Evolutionary conservation across 2,113 vertebrate species (phyloP).

Genomic region (Gavia stellata): DNA sequence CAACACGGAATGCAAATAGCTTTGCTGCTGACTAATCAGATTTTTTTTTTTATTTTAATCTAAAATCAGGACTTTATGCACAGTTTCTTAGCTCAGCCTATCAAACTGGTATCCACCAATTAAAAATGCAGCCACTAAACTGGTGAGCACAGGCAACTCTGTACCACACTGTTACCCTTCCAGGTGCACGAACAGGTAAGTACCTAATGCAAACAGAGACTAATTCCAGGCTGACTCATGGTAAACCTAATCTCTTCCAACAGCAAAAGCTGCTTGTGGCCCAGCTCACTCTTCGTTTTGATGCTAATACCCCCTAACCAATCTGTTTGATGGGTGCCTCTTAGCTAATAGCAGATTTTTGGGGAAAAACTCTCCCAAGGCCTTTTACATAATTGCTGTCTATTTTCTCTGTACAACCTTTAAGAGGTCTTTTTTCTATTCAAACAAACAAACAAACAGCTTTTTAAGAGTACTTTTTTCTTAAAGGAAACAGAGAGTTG

Average conservation of each 20-base stretch:
- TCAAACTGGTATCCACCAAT: not conserved
- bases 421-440: not conserved
- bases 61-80: not conserved
- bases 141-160: not conserved
- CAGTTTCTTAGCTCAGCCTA: not conserved
- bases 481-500: not conserved
- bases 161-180: not conserved
- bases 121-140: not conserved
- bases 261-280: not conserved
- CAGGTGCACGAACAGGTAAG: not conserved
- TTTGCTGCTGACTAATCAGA: not conserved
- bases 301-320: not conserved
- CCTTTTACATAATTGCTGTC: not conserved
- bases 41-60: not conserved
- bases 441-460: not conserved
- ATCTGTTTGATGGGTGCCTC: not conserved
- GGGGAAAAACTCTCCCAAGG: not conserved
- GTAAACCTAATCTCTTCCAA: not conserved
- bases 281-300: not conserved
- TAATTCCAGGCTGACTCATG: not conserved
- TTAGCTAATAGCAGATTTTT: not conserved
- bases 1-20: not conserved
- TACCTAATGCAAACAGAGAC: not conserved
- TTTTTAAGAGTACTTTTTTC: not conserved
- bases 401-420: not conserved